Evolutionary conservation across 1,140 invertebrate species (phyloP).

Genomic region (Pseudomyrmex gracilis): DNA sequence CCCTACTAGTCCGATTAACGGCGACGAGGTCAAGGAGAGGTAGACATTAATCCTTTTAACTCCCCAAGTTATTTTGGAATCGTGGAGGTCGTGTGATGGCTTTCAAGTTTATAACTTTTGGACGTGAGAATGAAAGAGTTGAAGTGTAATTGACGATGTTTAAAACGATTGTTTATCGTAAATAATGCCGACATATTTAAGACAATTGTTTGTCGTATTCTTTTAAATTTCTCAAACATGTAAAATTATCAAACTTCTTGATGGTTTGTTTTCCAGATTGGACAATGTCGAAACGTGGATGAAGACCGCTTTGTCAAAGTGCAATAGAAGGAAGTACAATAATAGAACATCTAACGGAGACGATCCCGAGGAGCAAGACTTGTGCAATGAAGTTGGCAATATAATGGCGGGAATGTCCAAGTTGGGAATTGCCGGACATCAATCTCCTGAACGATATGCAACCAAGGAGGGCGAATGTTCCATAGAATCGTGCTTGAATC

Average conservation of each 20-base stretch:
- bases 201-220: neutral
- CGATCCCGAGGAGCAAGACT: conserved; percentile 37
- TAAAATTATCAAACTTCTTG: neutral
- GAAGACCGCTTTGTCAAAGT: conserved; percentile 13
- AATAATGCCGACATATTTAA: neutral
- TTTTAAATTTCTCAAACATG: neutral
- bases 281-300: conserved; percentile 55
- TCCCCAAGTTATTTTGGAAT: neutral
- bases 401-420: conserved; percentile 72
- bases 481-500: conserved; percentile 94
- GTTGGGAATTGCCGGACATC: conserved; percentile 66
- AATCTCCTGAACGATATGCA: conserved; percentile 86
- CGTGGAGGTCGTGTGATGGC: no score
- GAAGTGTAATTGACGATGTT: no score
- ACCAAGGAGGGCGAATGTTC: conserved; percentile 93
- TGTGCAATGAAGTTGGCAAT: conserved; percentile 63
- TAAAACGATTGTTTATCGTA: no score
- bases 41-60: neutral
- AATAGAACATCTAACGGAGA: conserved; percentile 25
- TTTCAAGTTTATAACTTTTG: no score
- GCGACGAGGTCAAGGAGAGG: conserved; percentile 26
- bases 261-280: conserved; percentile 2
- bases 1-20: conserved; percentile 71
- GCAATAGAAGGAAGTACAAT: conserved; percentile 45
- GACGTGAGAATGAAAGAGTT: no score